Percentiles rank a stretch among this genome's conserved stretches.
These are phyloP conservation scores for Pseudorasbora parva DNA, from an alignment of 2,113 vertebrate genomes.

Conservation along the genomic window DNA sequence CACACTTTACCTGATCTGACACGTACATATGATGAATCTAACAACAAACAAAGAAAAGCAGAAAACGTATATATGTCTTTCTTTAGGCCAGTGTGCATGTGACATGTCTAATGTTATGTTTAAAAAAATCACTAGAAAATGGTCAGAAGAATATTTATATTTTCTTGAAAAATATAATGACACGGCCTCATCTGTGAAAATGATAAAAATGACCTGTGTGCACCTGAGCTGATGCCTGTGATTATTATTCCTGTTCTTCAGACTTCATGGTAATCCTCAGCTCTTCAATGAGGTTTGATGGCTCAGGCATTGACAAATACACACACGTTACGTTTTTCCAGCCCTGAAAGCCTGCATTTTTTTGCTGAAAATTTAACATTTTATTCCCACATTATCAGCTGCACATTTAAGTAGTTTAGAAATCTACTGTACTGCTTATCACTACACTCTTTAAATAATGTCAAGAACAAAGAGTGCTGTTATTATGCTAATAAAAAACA, in stretches of 20 bases:
- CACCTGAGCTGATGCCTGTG: too few relatives aligned
- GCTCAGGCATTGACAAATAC: conserved; percentile 4
- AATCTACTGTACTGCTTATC: not conserved
- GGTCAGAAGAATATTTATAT: not conserved
- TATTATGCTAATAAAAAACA: not conserved
- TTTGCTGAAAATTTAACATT: too few relatives aligned
- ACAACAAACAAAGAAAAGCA: not conserved
- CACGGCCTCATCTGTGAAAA: not conserved
- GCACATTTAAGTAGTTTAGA: not conserved
- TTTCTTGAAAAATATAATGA: too few relatives aligned
- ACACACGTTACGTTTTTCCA: too few relatives aligned
- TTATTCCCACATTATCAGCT: not conserved
- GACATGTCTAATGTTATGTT: too few relatives aligned
- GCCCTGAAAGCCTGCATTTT: too few relatives aligned
- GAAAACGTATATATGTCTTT: not conserved
- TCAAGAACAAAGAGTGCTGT: not conserved
- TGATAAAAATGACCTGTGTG: not conserved
- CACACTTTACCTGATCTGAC: not conserved
- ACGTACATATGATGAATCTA: not conserved
- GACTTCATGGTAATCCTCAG: not conserved
- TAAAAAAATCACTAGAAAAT: too few relatives aligned
- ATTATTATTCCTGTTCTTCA: not conserved
- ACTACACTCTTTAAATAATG: not conserved
- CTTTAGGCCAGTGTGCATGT: not conserved
- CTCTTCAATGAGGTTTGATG: not conserved